phyloP scores from a whole-genome alignment of 2,113 vertebrate genomes.

The Lethenteron camtschaticum region DNA sequence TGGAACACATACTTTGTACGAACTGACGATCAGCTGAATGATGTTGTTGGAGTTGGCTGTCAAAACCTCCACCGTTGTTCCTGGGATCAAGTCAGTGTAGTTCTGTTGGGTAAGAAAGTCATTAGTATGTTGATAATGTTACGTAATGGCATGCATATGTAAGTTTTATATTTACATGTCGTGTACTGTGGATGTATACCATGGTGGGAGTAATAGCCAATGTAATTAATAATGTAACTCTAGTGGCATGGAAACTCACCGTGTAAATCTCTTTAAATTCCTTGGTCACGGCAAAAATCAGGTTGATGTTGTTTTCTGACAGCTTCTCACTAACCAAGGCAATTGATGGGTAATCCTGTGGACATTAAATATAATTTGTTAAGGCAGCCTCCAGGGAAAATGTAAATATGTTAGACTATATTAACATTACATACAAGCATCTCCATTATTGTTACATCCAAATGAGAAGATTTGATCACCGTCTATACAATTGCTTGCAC shows the following conservation, averaged over 20 bases:
- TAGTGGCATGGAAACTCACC: slow-evolving; percentile 21
- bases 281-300: slow-evolving; percentile 71
- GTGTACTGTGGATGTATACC: too few relatives aligned
- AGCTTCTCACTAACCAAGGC: slow-evolving; percentile 66
- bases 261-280: slow-evolving; percentile 35
- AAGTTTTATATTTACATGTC: too few relatives aligned
- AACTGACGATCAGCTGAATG: slow-evolving; percentile 3
- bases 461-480: too few relatives aligned
- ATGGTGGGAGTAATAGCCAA: too few relatives aligned
- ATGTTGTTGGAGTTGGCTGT: slow-evolving; percentile 1
- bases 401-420: too few relatives aligned
- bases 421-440: too few relatives aligned
- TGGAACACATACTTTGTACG: not conserved
- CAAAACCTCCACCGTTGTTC: not conserved
- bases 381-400: too few relatives aligned
- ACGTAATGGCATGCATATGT: too few relatives aligned
- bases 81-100: not conserved
- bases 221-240: too few relatives aligned
- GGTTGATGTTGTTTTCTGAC: slow-evolving; percentile 76
- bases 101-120: not conserved
- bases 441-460: too few relatives aligned
- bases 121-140: not conserved
- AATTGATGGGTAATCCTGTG: slow-evolving; percentile 79
- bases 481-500: too few relatives aligned
- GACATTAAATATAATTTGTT: too few relatives aligned